Evolutionary conservation across 1,140 invertebrate genomes (phyloP), one percentile per base, ranked within the genome.

Genomic region (Saccostrea echinata): DNA sequence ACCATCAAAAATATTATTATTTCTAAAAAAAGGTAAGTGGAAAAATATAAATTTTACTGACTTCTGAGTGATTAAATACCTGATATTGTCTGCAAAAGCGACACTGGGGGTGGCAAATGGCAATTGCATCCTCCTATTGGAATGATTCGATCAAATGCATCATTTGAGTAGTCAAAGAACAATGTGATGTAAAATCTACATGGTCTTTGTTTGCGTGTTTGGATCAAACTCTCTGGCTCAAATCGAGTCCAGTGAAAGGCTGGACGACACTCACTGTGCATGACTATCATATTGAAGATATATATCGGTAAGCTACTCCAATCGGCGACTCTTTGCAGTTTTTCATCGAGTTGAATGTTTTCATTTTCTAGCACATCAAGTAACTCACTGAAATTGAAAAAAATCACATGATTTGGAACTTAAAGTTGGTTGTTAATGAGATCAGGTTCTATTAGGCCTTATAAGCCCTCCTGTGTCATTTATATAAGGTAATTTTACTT

Each of bases 151-250:
- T 83, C 35, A 53, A 83, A 83, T 11, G 21, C 21, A 24, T 51
- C 30, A 18, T 53, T 30, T 43, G 13, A 71, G 27, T 16, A 27
- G 68, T 83, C 43, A 18, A n/a, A 24, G n/a, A 83, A 83, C 12
- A 83, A 18, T 18, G 81, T 83, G 18, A 83, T 53, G 35, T 83
- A 83, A 83, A 52, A 83, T 53, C 81, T 51, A 51, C 81, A 83
- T n/a, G 71, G 16, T 43, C 35, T 43, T 30, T 18, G 30, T 27
- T 80, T 24, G 16, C 24, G 71, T 24, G 27, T 18, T 43, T 30
- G 27, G 71, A 30, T n/a, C 4, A 33, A 18, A 24, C 9, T 24
- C 4, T 11, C 30, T 80, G 71, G 24, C 4, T 80, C 27, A 43
- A 33, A 80, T 33, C 71, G 35, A 3, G 27, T 80, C 71, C 71